Conservation (phyloP, 2,888 invertebrate genomes). For the Gryllus longicercus region DNA sequence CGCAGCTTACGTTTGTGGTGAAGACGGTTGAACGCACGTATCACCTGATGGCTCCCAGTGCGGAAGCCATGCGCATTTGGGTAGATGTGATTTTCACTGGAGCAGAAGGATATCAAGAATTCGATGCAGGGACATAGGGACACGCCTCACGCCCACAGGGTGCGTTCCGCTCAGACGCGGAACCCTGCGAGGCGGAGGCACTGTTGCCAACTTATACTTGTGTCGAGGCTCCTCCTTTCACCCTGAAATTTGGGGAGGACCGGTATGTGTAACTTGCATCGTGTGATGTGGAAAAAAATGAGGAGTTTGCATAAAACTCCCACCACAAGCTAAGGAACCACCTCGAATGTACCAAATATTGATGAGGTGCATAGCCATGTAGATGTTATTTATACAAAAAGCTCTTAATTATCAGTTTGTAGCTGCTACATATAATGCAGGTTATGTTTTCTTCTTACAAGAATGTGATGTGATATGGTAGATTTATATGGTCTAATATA, state of each 20-base stretch:
- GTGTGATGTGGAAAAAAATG: background rate
- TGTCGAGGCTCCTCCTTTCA: background rate
- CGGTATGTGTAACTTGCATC: background rate
- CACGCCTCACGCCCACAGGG: conserved; percentile 4
- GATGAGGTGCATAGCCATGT: background rate
- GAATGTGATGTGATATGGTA: background rate
- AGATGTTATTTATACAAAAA: conserved; percentile 10
- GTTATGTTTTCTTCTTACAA: background rate
- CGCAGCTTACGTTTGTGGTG: conserved; percentile 88
- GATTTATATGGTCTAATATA: background rate
- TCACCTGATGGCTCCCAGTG: conserved; percentile 87
- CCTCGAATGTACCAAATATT: background rate
- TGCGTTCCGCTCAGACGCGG: background rate
- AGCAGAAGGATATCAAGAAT: conserved; percentile 82
- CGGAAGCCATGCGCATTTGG: conserved; percentile 95
- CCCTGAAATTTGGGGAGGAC: background rate
- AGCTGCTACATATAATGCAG: conserved; percentile 7
- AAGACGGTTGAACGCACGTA: conserved; percentile 88
- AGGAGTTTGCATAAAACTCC: background rate
- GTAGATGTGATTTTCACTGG: conserved; percentile 93
- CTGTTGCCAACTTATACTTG: background rate
- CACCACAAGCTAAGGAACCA: background rate
- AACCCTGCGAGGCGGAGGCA: background rate
- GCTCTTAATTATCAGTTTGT: background rate
- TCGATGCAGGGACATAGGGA: conserved; percentile 47